Percentiles rank a stretch among this genome's conserved stretches.
Conservation (phyloP, 2,113 vertebrate species). For the Fulica atra region DNA sequence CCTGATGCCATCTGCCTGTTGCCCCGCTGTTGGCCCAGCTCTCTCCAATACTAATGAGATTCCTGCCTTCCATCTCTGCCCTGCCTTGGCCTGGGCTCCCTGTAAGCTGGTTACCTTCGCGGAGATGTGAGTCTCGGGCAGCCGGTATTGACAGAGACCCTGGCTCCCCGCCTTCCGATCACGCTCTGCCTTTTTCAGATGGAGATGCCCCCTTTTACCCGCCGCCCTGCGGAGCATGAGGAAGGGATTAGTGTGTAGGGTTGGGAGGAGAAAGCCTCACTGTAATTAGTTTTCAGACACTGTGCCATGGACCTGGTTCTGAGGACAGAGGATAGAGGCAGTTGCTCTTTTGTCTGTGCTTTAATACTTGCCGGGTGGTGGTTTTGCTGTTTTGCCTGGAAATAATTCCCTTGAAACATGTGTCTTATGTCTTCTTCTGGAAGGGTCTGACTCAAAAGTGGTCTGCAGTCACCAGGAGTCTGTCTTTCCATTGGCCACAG, state of each 20-base stretch:
- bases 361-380: not conserved
- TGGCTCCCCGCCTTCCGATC: not conserved
- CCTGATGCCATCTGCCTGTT: not conserved
- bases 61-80: not conserved
- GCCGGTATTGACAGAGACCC: not conserved
- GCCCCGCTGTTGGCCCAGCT: not conserved
- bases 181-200: not conserved
- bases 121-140: not conserved
- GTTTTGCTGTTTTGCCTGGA: constrained; percentile 38
- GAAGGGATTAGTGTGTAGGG: not conserved
- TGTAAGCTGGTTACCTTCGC: rapidly evolving
- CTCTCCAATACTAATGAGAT: rapidly evolving
- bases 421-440: not conserved
- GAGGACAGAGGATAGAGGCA: not conserved
- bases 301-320: not conserved
- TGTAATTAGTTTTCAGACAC: not conserved
- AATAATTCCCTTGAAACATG: not conserved
- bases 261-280: not conserved
- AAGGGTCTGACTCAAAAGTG: constrained; percentile 34
- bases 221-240: not conserved
- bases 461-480: constrained; percentile 28
- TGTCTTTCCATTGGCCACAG: not conserved
- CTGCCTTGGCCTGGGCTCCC: not conserved
- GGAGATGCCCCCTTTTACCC: not conserved
- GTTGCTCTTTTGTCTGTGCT: constrained; percentile 37